Evolutionary conservation across 2,888 invertebrate species (phyloP).

Genomic region (Lottia gigantea): DNA sequence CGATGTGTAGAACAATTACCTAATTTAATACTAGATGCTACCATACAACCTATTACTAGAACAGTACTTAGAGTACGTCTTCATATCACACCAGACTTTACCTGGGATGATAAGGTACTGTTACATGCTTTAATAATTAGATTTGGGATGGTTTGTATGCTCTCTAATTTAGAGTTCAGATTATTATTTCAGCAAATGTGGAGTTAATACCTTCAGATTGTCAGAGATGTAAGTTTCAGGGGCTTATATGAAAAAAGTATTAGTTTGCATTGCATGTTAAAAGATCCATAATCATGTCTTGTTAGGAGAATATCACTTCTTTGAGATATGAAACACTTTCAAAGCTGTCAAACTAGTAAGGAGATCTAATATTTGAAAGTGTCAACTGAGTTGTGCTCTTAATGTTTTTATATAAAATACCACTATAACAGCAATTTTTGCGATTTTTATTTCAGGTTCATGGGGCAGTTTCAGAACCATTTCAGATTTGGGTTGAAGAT

Average conservation of each 20-base stretch:
- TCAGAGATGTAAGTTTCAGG: too few species aligned
- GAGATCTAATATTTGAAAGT: too few species aligned
- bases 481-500: slow-evolving; percentile 99
- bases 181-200: neutral
- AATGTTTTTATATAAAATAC: too few species aligned
- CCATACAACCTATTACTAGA: slow-evolving; percentile 93
- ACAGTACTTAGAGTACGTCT: slow-evolving; percentile 80
- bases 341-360: too few species aligned
- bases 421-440: neutral
- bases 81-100: slow-evolving; percentile 73
- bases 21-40: slow-evolving; percentile 82
- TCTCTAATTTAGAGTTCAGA: neutral
- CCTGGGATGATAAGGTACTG: slow-evolving; percentile 81
- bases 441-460: slow-evolving; percentile 73
- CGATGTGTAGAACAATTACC: slow-evolving; percentile 90
- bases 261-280: too few species aligned
- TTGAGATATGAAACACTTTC: too few species aligned
- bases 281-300: too few species aligned
- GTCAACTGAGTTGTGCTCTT: too few species aligned
- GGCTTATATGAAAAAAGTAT: too few species aligned
- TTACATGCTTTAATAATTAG: neutral
- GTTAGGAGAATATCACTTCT: too few species aligned
- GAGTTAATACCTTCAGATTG: too few species aligned
- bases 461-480: slow-evolving; percentile 87
- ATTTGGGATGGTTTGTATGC: neutral